Percentiles rank a stretch among this genome's conserved stretches.
Conservation (phyloP, 2,797 vertebrate genomes). For the Capromys pilorides region DNA sequence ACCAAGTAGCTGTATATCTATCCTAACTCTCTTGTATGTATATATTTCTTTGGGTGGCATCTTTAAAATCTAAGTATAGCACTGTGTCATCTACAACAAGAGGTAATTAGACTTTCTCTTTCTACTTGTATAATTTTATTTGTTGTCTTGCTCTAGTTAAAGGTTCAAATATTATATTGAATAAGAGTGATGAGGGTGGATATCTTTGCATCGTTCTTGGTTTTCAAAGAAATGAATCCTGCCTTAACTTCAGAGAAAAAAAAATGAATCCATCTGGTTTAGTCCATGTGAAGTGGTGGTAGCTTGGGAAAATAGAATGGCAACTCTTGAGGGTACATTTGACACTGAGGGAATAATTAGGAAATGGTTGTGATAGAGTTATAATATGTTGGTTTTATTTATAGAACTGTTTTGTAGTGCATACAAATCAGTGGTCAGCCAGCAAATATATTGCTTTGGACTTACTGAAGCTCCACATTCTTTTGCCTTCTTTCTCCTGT, state of each 20-base stretch:
- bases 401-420: slow-evolving; percentile 86
- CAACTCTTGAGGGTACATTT: slow-evolving; percentile 71
- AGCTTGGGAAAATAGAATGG: slow-evolving; percentile 74
- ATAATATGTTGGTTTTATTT: slow-evolving; percentile 86
- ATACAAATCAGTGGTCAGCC: slow-evolving; percentile 84
- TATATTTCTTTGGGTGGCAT: background rate
- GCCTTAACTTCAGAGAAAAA: slow-evolving; percentile 68
- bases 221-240: slow-evolving; percentile 29
- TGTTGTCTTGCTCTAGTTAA: background rate
- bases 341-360: slow-evolving; percentile 80
- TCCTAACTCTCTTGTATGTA: no score
- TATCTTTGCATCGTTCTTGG: background rate
- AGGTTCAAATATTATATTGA: background rate
- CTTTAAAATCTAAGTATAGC: background rate
- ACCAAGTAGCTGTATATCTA: no score
- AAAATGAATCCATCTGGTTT: slow-evolving; percentile 72
- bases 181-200: background rate
- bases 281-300: slow-evolving; percentile 80
- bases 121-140: background rate
- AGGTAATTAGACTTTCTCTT: background rate
- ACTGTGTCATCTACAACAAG: background rate
- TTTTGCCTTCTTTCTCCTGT: slow-evolving; percentile 80
- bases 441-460: slow-evolving; percentile 81
- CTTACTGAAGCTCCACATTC: slow-evolving; percentile 78
- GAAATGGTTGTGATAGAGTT: no score